Evolutionary conservation across 2,113 vertebrate genomes (phyloP).

Genomic region (Megaceryle torquata): DNA sequence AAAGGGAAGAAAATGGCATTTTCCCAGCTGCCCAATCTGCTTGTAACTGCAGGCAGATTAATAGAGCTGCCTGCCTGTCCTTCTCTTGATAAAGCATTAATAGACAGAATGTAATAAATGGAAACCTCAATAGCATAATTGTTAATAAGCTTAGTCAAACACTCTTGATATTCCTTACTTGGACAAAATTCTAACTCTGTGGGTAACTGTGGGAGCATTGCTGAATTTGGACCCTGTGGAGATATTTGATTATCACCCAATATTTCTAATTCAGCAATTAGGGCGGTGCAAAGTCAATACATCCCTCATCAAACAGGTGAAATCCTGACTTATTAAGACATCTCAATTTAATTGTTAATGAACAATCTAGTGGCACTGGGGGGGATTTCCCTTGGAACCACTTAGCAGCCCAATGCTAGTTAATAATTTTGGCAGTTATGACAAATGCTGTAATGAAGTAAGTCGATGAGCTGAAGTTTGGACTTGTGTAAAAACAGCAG

Average conservation of each 20-base stretch:
- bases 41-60: background rate
- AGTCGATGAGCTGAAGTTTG: background rate
- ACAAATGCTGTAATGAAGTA: background rate
- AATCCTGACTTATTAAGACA: background rate
- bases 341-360: background rate
- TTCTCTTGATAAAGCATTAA: background rate
- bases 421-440: background rate
- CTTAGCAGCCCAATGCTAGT: background rate
- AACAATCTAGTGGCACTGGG: background rate
- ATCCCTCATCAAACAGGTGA: rapidly evolving
- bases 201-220: background rate
- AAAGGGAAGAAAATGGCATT: background rate
- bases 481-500: background rate
- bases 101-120: background rate
- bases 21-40: background rate
- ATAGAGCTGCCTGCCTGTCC: background rate
- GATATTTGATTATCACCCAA: background rate
- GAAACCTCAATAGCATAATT: background rate
- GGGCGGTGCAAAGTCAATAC: background rate
- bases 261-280: background rate
- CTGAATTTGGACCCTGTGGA: background rate
- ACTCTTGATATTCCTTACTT: background rate
- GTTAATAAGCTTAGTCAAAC: background rate
- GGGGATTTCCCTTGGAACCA: background rate
- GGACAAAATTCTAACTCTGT: background rate